Percentiles rank a stretch among this genome's conserved stretches.
These are phyloP conservation scores for Exocentrus adspersus DNA, from an alignment of 2,888 invertebrate species.

Conservation along the genomic window DNA sequence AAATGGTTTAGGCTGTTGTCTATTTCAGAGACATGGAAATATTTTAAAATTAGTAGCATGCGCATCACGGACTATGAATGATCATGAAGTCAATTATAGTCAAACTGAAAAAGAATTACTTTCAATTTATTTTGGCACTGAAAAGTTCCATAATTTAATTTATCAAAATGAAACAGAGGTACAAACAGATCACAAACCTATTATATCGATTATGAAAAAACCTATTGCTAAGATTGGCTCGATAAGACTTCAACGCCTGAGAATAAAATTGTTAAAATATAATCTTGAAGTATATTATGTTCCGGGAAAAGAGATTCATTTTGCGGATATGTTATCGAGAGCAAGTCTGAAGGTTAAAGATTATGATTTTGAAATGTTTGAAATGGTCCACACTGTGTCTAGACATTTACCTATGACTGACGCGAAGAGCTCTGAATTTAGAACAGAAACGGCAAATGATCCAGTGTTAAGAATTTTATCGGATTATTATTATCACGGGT, in stretches of 20 bases:
- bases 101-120: slow-evolving; percentile 39
- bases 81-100: slow-evolving; percentile 7
- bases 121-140: slow-evolving; percentile 34
- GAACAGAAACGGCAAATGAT: slow-evolving; percentile 30
- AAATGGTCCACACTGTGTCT: slow-evolving; percentile 39
- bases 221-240: slow-evolving; percentile 33
- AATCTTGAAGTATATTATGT: slow-evolving; percentile 34
- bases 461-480: slow-evolving; percentile 17
- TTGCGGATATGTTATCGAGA: slow-evolving; percentile 40
- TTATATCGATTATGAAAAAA: not conserved
- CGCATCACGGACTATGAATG: slow-evolving; percentile 26
- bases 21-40: slow-evolving; percentile 11
- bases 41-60: slow-evolving; percentile 32
- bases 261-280: slow-evolving; percentile 40
- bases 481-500: slow-evolving; percentile 40
- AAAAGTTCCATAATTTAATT: slow-evolving; percentile 42
- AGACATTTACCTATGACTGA: slow-evolving; percentile 38
- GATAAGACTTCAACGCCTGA: slow-evolving; percentile 34
- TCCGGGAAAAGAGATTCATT: slow-evolving; percentile 40
- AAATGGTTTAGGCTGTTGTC: slow-evolving; percentile 32
- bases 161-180: slow-evolving; percentile 35
- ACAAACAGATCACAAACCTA: not conserved
- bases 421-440: slow-evolving; percentile 30
- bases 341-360: slow-evolving; percentile 28
- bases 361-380: slow-evolving; percentile 35